Conservation (phyloP, 2,888 invertebrate genomes). For the Xylota sylvarum region DNA sequence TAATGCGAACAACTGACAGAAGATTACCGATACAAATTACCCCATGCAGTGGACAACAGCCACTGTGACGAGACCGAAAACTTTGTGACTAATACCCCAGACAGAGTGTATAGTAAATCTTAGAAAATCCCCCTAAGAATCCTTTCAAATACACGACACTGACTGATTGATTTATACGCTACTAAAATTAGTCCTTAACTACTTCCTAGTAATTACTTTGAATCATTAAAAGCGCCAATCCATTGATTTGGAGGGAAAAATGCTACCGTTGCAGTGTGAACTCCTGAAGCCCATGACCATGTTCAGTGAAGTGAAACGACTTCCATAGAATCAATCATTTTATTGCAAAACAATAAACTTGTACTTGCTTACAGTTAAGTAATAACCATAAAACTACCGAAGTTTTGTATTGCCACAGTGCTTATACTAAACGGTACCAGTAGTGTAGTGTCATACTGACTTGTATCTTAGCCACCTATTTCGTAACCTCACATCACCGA, state of each 20-base stretch:
- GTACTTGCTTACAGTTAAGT: constrained; percentile 1
- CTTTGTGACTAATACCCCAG: too few relatives aligned
- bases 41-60: too few relatives aligned
- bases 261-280: neutral
- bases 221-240: neutral
- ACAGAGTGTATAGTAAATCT: too few relatives aligned
- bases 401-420: constrained; percentile 11
- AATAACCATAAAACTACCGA: constrained; percentile 11
- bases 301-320: constrained; percentile 26
- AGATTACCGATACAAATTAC: too few relatives aligned
- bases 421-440: constrained; percentile 61
- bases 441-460: constrained; percentile 24
- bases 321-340: constrained; percentile 37
- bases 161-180: neutral
- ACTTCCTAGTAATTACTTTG: neutral
- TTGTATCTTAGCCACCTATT: constrained; percentile 59
- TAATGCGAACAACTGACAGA: too few relatives aligned
- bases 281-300: neutral
- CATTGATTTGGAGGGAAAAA: neutral
- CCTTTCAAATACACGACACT: neutral
- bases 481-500: constrained; percentile 36
- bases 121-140: too few relatives aligned
- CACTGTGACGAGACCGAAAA: too few relatives aligned
- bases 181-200: neutral
- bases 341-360: constrained; percentile 24